Conservation (phyloP, 2,888 invertebrate genomes). For the Cordylochernes scorpioides region DNA sequence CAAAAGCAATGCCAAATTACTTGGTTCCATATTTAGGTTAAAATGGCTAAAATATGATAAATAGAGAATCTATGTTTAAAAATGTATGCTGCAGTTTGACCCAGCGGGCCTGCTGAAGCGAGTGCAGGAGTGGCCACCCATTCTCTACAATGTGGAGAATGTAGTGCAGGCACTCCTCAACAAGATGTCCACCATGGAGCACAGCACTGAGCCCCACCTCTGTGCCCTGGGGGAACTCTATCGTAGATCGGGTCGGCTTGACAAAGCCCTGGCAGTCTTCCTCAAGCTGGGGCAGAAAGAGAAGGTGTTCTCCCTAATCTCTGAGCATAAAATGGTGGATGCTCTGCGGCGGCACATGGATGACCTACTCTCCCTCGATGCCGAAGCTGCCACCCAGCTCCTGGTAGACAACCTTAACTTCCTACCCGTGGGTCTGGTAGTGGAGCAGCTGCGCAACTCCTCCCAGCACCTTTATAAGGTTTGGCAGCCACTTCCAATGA, state of each 20-base stretch:
- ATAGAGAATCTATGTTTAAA: too few species aligned
- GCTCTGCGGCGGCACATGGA: constrained; percentile 62
- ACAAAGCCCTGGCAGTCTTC: constrained; percentile 53
- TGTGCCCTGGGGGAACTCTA: constrained; percentile 71
- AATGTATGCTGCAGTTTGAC: too few species aligned
- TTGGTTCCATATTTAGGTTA: too few species aligned
- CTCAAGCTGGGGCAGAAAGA: constrained; percentile 51
- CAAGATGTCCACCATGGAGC: constrained; percentile 36
- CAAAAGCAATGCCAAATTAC: too few species aligned
- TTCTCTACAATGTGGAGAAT: constrained; percentile 48
- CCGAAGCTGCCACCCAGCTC: constrained; percentile 48
- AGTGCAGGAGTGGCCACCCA: constrained; percentile 58
- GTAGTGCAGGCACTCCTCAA: constrained; percentile 63
- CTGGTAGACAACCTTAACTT: constrained; percentile 38
- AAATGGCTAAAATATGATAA: too few species aligned
- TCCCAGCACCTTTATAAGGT: constrained; percentile 22
- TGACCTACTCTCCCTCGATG: constrained; percentile 61
- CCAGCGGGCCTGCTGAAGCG: constrained; percentile 41
- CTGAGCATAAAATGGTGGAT: constrained; percentile 49
- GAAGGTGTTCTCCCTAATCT: constrained; percentile 54
- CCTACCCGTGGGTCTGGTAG: constrained; percentile 49
- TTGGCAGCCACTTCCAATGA: too few species aligned
- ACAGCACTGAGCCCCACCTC: constrained; percentile 38
- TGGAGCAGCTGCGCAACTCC: constrained; percentile 41
- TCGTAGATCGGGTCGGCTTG: constrained; percentile 58